These are phyloP conservation scores for Diogma glabrata DNA, from an alignment of 2,888 invertebrate genomes.

Conservation along the genomic window DNA sequence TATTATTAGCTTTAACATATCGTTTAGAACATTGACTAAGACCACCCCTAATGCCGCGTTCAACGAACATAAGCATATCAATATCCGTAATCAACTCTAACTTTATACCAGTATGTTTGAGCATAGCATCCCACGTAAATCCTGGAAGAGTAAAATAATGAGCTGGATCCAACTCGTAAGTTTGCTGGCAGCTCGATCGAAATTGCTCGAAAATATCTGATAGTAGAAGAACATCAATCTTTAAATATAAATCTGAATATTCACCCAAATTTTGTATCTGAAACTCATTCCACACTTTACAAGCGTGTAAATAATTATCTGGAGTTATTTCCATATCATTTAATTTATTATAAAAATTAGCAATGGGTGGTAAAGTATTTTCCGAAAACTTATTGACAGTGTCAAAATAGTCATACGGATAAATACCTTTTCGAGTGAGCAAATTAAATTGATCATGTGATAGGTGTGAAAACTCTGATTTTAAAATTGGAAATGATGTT, in stretches of 20 bases:
- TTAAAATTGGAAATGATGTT: neutral
- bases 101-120: neutral
- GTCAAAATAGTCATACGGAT: neutral
- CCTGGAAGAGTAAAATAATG: slow-evolving; percentile 26
- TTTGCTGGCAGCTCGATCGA: neutral
- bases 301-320: neutral
- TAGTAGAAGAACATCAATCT: slow-evolving; percentile 20
- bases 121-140: slow-evolving; percentile 9
- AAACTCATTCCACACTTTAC: slow-evolving; percentile 11
- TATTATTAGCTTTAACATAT: too few relatives aligned
- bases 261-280: slow-evolving; percentile 10
- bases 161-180: neutral
- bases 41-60: too few relatives aligned
- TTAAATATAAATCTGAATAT: slow-evolving; percentile 14
- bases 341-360: neutral
- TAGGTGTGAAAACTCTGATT: neutral
- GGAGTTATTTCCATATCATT: neutral
- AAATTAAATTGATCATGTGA: neutral
- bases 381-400: neutral
- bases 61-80: too few relatives aligned
- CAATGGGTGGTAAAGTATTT: neutral
- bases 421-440: neutral
- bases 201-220: neutral
- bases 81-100: neutral
- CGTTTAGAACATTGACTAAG: too few relatives aligned